These are phyloP conservation scores for Larimichthys polyactis DNA, from an alignment of 2,113 vertebrate species.

Conservation along the genomic window DNA sequence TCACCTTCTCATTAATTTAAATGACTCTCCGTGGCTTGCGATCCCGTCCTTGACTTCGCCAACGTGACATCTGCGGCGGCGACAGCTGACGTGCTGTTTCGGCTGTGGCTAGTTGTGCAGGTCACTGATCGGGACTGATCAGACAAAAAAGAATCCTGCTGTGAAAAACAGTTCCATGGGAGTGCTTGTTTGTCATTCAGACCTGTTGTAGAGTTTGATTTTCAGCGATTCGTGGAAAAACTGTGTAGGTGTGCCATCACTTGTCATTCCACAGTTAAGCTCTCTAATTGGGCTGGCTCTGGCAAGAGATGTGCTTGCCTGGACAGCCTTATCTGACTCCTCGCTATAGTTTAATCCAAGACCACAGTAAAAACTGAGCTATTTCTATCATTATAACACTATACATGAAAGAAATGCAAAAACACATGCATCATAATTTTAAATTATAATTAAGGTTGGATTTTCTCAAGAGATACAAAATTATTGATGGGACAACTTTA, in stretches of 20 bases:
- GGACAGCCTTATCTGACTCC: neutral
- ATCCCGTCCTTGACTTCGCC: conserved; percentile 21
- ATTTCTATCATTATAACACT: neutral
- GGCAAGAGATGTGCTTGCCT: neutral
- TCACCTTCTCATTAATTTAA: conserved; percentile 61
- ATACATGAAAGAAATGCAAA: neutral
- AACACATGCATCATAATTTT: neutral
- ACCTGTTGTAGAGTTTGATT: neutral
- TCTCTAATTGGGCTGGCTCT: neutral
- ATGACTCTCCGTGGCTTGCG: neutral
- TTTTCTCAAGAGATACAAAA: neutral
- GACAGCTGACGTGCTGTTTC: neutral
- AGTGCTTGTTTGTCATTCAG: neutral
- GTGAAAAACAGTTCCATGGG: neutral
- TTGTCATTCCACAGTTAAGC: neutral
- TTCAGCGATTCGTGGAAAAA: neutral
- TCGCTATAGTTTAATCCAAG: neutral
- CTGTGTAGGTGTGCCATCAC: neutral
- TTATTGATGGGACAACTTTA: neutral
- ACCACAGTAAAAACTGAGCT: neutral
- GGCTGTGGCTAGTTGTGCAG: neutral
- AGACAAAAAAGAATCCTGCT: neutral
- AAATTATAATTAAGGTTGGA: neutral
- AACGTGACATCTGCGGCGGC: neutral
- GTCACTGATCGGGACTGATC: neutral